Evolutionary conservation across 2,888 invertebrate genomes (phyloP).

Genomic region (Octonoba sinensis): DNA sequence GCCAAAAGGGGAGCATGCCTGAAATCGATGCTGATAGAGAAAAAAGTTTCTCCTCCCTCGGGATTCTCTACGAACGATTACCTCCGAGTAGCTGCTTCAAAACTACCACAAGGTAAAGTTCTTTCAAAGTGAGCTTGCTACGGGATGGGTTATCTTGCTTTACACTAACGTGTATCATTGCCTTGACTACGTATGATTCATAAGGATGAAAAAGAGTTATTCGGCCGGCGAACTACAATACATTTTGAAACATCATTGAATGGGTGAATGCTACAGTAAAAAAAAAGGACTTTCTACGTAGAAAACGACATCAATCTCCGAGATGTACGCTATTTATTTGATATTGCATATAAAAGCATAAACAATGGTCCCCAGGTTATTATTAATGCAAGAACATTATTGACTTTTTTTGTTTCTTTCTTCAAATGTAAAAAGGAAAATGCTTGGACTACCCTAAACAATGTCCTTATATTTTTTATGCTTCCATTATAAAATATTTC

Average conservation of each 20-base stretch:
- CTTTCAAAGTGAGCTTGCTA: constrained; percentile 6
- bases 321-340: no score
- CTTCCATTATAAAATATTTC: no score
- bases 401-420: no score
- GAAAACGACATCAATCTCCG: no score
- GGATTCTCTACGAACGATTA: constrained; percentile 45
- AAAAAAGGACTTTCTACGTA: background rate
- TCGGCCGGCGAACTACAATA: no score
- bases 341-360: no score
- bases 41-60: constrained; percentile 17
- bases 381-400: no score
- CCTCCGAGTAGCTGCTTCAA: constrained; percentile 30
- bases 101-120: constrained; percentile 35
- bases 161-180: background rate
- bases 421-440: no score
- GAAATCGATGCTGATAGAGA: constrained; percentile 46
- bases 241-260: background rate
- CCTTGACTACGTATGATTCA: background rate
- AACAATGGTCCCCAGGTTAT: no score
- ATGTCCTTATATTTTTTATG: no score
- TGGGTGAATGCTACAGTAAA: background rate
- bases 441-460: no score
- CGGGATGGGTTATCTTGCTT: constrained; percentile 18
- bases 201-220: no score
- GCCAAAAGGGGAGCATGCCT: constrained; percentile 18